Conservation (phyloP, 2,113 vertebrate genomes). For the Thinocorus orbignyianus region DNA sequence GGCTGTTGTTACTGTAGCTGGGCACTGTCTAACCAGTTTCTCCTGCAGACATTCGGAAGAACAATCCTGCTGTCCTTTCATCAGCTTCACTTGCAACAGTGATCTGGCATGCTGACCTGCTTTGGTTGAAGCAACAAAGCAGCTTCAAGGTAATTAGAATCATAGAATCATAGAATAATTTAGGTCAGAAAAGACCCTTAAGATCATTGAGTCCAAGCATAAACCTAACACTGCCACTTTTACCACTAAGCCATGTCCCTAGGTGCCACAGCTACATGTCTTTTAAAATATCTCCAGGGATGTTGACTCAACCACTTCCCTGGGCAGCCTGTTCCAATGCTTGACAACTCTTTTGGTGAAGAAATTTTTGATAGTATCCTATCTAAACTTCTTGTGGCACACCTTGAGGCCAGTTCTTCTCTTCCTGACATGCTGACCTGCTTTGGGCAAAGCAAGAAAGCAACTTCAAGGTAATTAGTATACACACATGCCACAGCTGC, state of each 20-base stretch:
- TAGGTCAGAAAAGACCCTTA: background rate
- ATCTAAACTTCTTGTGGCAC: background rate
- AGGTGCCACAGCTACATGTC: background rate
- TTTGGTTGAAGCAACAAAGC: background rate
- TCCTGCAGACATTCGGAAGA: background rate
- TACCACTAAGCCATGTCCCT: background rate
- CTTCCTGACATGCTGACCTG: background rate
- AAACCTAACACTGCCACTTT: background rate
- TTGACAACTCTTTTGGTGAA: background rate
- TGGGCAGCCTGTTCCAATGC: background rate
- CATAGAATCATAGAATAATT: background rate
- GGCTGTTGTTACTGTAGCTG: background rate
- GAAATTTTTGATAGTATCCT: background rate
- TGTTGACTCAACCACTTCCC: background rate
- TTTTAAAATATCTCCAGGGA: background rate
- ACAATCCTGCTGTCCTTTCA: background rate
- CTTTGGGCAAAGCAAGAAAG: background rate
- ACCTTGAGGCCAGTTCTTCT: background rate
- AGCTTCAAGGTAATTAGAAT: background rate
- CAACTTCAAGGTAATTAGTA: background rate
- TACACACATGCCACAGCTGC: rapidly evolving
- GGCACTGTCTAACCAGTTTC: background rate
- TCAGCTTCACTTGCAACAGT: background rate
- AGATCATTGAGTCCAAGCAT: too few relatives aligned
- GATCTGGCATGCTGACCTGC: background rate